These are phyloP conservation scores for Eurosta solidaginis DNA, from an alignment of 1,140 invertebrate species.

Conservation along the genomic window DNA sequence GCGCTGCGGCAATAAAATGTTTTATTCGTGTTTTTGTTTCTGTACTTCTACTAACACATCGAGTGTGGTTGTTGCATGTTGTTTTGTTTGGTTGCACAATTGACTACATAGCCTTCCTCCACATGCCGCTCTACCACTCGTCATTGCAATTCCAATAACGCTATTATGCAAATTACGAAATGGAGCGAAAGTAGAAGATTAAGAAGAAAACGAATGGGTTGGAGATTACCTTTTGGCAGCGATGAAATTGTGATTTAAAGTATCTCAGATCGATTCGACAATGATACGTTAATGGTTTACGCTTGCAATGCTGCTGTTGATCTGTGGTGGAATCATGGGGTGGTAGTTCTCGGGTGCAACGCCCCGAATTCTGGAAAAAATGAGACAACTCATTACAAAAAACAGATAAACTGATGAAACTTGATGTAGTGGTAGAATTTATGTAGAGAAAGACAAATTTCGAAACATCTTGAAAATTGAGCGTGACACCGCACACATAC, in stretches of 20 bases:
- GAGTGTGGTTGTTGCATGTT: background rate
- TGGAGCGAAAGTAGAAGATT: background rate
- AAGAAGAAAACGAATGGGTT: background rate
- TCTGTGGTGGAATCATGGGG: too few relatives aligned
- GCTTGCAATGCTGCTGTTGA: background rate
- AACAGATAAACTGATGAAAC: too few relatives aligned
- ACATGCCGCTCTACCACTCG: too few relatives aligned
- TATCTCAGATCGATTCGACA: slow-evolving; percentile 18
- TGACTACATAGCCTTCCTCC: too few relatives aligned
- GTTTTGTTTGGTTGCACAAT: background rate
- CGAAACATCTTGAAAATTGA: too few relatives aligned
- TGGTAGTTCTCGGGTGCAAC: too few relatives aligned
- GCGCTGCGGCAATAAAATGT: slow-evolving; percentile 26
- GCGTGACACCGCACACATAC: too few relatives aligned
- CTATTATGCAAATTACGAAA: background rate
- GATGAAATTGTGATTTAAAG: slow-evolving; percentile 31
- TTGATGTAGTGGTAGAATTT: too few relatives aligned
- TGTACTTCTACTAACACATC: background rate
- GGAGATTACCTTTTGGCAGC: background rate
- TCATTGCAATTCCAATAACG: too few relatives aligned
- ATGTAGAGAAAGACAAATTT: too few relatives aligned
- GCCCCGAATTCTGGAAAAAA: too few relatives aligned
- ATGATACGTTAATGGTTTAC: background rate
- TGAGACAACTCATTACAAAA: too few relatives aligned
- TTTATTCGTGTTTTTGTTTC: background rate